Evolutionary conservation across 30 jellyfish, hydroid and myxozoan species (phyloP), one percentile per base, ranked within the genome.

Genomic region (Pseudorhiza aurosa): DNA sequence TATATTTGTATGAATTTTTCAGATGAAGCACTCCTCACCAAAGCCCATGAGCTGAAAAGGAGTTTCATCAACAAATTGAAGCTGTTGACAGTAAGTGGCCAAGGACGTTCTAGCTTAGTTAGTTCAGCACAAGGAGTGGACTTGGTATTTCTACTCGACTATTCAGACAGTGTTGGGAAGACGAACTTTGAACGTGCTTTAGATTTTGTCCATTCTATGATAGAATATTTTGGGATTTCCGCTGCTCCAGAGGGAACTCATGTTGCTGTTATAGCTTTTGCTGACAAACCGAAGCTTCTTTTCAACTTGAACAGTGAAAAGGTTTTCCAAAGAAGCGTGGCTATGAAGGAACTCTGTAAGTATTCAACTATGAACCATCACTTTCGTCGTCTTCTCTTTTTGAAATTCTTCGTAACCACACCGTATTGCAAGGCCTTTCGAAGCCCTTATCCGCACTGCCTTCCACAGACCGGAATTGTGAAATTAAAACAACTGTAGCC

Each of bases 151-250:
- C 64, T 64, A 26, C 47, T 84, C 17, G 95, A 84, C 70, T 58
- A 70, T 53, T 84, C 95, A 8, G 82, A 84, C 21, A 84, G 95
- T 25, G 95, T 84, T 30, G 95, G 95, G 8, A n/a, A 62, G 31
- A 39, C 14, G 7, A 84, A 84, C 56, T 84, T 84, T 49, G 63
- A 73, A 30, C 72, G 47, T 29, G 81, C 95, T 8, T 28, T 84
- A 59, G 88, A 84, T 15, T 84, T 84, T 28, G 76, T 56, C 0
- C 53, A 60, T 26, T 30, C 79, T 4, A 72, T 84, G 79, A 42
- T 84, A 11, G 84, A 72, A 19, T 63, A 72, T 15, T 84, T 84
- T 72, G 95, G 95, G 39, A 49, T 84, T 4, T 84, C 95, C 10
- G 24, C 69, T 17, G 51, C 73, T 8, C 44, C 31, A 19, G 78